Evolutionary conservation across 2,888 invertebrate genomes (phyloP).

Genomic region (Ophion costatus): DNA sequence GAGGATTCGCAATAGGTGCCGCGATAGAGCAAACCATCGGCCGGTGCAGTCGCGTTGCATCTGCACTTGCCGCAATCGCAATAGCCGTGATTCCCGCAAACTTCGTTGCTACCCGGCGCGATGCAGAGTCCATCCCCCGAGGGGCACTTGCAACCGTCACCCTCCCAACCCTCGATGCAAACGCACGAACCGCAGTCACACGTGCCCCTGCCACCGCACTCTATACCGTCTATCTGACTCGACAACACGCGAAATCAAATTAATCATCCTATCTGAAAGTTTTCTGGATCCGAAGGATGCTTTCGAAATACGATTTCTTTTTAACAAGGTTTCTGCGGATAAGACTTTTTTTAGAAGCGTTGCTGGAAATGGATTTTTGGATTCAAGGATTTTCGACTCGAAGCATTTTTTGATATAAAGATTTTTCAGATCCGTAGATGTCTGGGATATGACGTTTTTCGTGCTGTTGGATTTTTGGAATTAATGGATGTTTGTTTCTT

Average conservation of each 20-base stretch:
- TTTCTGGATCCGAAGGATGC: neutral
- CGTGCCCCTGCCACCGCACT: conserved; percentile 73
- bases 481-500: no score
- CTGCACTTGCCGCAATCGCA: conserved; percentile 76
- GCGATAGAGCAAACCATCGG: conserved; percentile 72
- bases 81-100: conserved; percentile 75
- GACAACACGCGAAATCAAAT: neutral
- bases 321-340: no score
- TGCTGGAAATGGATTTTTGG: no score
- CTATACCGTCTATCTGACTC: conserved; percentile 72
- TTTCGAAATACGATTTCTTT: no score
- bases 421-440: no score
- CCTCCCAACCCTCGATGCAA: conserved; percentile 74
- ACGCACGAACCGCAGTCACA: conserved; percentile 75
- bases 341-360: no score
- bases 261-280: neutral
- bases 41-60: conserved; percentile 71
- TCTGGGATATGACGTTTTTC: no score
- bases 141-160: conserved; percentile 74
- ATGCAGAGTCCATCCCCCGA: conserved; percentile 70
- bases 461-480: no score
- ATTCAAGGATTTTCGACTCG: no score
- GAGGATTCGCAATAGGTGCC: conserved; percentile 77
- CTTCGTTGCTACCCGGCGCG: conserved; percentile 74
- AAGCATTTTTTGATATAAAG: no score